Base-by-base conservation (phyloP, 1,140 invertebrate species). In the Drosophila rhopaloa region DNA sequence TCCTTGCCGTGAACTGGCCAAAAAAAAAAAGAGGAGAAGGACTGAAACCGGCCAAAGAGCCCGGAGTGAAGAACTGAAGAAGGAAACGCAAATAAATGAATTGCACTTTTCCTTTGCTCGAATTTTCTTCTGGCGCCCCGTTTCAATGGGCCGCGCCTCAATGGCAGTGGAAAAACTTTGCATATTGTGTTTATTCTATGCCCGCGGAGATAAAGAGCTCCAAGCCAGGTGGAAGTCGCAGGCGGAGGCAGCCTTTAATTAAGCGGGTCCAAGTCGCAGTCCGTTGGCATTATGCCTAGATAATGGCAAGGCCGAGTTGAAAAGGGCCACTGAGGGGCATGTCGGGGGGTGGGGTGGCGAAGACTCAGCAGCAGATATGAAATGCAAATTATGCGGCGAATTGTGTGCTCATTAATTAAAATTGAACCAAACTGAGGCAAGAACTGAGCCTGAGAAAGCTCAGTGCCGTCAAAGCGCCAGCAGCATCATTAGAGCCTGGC, bases 1-100 rank as follows among this genome's bases (percentile, higher is more conserved):
- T 88, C 62, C 82, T 86, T 89, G 83, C 79, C 71, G 61, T 56
- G 66, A 74, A 75, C 63, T 57, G 53, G 35, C 75, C 57, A 44
- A 67, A 77, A 88, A 72, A 75, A 61, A 29, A 55, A 46, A 58
- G 71, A 58, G 71, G n/a, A 59, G 59, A 59, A 29, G 38, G 14
- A 27, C 59, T 51, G 58, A 40, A 44, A 14, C 47, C 53, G 62
- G 56, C 74, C 74, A 58, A 77, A 76, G 62, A 56, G 66, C 35
- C 16, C 51, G 10, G 35, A 50, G 62, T 19, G 41, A 44, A 65
- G 57, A 65, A 71, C 71, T 76, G 63, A 59, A 85, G 84, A 89
- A 89, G 85, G 84, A 90, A 89, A 89, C 70, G 85, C 86, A 90
- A 90, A 89, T 89, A 89, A 89, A 89, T 89, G 86, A 89, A 89